Percentiles rank a stretch among this genome's conserved stretches.
Evolutionary conservation across 92 coral and sea anemone species (phyloP).

Genomic region (Zoanthus solanderi): DNA sequence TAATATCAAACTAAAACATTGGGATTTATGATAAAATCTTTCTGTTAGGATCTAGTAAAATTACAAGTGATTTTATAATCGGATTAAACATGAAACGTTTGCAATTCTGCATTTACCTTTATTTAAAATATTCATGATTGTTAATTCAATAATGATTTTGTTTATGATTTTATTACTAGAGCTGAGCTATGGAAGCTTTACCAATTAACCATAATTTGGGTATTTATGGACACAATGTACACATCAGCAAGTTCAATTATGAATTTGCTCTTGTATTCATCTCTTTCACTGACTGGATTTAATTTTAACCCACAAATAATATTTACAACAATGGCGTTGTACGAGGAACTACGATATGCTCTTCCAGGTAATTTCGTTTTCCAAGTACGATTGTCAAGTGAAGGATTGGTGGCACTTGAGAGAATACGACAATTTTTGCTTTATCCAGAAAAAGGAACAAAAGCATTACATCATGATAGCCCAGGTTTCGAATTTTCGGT

Average conservation of each 20-base stretch:
- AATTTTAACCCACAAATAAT: not conserved
- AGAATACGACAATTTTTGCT: not conserved
- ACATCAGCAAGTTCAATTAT: not conserved
- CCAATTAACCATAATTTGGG: not conserved
- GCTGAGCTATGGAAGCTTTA: not conserved
- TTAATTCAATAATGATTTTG: too few species aligned
- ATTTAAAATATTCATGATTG: too few species aligned
- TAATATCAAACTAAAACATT: too few species aligned
- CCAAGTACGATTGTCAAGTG: not conserved
- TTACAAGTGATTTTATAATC: too few species aligned
- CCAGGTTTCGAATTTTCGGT: not conserved
- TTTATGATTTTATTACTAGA: not conserved
- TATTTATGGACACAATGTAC: not conserved
- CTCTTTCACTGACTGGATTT: not conserved
- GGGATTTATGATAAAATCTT: too few species aligned
- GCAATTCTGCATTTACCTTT: too few species aligned
- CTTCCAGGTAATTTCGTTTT: not conserved
- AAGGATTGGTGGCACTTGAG: not conserved
- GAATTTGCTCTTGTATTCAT: not conserved
- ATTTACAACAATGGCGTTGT: conserved; percentile 9
- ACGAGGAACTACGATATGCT: not conserved
- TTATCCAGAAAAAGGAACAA: conserved; percentile 11
- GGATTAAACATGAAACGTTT: too few species aligned
- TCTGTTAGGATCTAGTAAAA: too few species aligned
- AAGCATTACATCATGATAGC: not conserved